Percentiles rank a stretch among this genome's conserved stretches.
Evolutionary conservation across 2,113 vertebrate genomes (phyloP).

Genomic region (Periophthalmus modestus): DNA sequence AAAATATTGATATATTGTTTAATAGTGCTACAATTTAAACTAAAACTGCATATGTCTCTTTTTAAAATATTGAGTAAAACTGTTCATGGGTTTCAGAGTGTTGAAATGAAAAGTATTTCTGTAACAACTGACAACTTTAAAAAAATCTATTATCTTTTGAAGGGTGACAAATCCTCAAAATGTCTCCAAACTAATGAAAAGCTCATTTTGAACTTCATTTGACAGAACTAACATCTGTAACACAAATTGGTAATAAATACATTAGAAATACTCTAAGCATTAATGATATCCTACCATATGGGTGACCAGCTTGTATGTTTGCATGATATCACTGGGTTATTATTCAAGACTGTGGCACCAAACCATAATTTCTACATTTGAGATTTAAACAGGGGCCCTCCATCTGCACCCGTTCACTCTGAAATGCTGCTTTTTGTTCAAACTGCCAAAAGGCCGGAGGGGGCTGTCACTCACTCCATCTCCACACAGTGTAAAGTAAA

Average conservation of each 20-base stretch:
- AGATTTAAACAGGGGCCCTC: not conserved
- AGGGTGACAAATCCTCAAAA: too few species aligned
- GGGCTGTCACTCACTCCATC: not conserved
- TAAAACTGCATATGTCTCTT: too few species aligned
- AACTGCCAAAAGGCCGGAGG: constrained; percentile 3
- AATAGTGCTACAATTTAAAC: too few species aligned
- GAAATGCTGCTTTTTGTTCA: not conserved
- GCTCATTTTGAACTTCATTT: too few species aligned
- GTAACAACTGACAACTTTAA: too few species aligned
- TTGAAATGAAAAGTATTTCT: too few species aligned
- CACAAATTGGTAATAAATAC: not conserved
- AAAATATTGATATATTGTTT: too few species aligned
- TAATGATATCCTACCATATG: not conserved
- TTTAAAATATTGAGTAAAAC: too few species aligned
- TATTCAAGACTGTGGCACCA: not conserved
- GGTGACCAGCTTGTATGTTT: not conserved
- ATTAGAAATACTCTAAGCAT: not conserved
- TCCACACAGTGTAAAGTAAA: not conserved
- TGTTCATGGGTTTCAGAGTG: too few species aligned
- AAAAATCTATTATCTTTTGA: too few species aligned
- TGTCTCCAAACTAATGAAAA: too few species aligned
- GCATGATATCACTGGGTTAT: not conserved
- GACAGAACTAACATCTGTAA: too few species aligned
- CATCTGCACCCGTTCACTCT: not conserved
- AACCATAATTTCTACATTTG: not conserved